Evolutionary conservation across 2,113 vertebrate species (phyloP).

Genomic region (Oryzias curvinotus): DNA sequence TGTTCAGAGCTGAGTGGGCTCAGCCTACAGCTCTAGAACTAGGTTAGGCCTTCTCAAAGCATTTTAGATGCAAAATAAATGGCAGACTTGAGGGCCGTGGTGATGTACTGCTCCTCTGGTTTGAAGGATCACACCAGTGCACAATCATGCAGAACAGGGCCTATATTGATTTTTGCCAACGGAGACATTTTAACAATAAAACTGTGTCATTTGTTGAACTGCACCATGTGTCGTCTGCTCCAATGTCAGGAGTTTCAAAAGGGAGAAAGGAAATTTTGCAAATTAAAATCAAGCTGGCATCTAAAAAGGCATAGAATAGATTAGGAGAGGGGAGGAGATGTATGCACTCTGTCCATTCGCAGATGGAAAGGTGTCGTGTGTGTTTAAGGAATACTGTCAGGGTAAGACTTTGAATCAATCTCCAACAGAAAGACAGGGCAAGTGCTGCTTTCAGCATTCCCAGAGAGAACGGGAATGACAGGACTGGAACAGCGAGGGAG

Average conservation of each 20-base stretch:
- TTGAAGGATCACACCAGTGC: conserved; percentile 38
- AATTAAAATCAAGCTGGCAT: conserved; percentile 24
- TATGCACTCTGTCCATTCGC: conserved; percentile 25
- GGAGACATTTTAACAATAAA: conserved; percentile 40
- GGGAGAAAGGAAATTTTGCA: conserved; percentile 19
- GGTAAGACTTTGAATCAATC: conserved; percentile 59
- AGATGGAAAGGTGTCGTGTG: conserved; percentile 37
- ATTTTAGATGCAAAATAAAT: conserved; percentile 28
- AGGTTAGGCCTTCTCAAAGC: conserved; percentile 70
- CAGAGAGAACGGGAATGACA: conserved; percentile 44
- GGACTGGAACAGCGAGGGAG: conserved; percentile 30
- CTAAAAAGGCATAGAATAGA: conserved; percentile 9
- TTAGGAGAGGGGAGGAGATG: conserved; percentile 29
- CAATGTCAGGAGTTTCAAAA: conserved; percentile 16
- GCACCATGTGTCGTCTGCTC: conserved; percentile 23
- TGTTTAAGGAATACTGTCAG: conserved; percentile 35
- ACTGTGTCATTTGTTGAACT: conserved; percentile 47
- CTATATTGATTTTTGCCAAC: conserved; percentile 43
- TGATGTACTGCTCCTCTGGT: conserved; percentile 39
- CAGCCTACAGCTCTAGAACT: conserved; percentile 51
- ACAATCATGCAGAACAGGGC: conserved; percentile 35
- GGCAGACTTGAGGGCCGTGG: conserved; percentile 29
- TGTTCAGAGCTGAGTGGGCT: conserved; percentile 23
- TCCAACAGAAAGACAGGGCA: conserved; percentile 57
- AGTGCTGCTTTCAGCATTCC: conserved; percentile 51